Evolutionary conservation across 2,113 vertebrate genomes (phyloP).

Genomic region (Serilophus lunatus): DNA sequence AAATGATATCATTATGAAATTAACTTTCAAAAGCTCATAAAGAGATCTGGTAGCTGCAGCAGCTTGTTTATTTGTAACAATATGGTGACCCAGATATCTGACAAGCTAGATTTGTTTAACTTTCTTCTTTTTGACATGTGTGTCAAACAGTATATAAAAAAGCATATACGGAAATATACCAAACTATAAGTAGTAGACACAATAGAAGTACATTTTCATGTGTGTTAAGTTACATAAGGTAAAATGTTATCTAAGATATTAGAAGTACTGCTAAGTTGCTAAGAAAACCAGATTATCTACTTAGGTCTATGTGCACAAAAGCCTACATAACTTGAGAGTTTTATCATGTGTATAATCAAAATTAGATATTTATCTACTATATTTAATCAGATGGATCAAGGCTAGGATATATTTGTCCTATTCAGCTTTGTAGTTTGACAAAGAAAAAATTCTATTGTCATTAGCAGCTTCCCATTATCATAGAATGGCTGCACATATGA

Average conservation of each 20-base stretch:
- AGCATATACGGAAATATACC: background rate
- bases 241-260: background rate
- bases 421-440: background rate
- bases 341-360: background rate
- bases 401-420: background rate
- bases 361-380: background rate
- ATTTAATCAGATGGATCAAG: background rate
- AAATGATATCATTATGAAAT: conserved; percentile 27
- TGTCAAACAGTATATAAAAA: background rate
- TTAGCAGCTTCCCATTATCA: background rate
- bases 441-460: background rate
- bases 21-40: background rate
- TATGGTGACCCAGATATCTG: conserved; percentile 23
- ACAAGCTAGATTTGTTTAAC: background rate
- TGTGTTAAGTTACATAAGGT: background rate
- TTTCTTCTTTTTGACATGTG: background rate
- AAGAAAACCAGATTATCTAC: rapidly evolving
- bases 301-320: background rate
- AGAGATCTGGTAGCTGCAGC: background rate
- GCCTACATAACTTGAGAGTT: background rate
- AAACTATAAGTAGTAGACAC: background rate
- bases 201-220: background rate
- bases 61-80: conserved; percentile 30
- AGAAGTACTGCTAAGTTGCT: background rate
- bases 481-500: background rate